These are phyloP conservation scores for Cnemophilus loriae DNA, from an alignment of 2,113 vertebrate genomes.

Conservation along the genomic window DNA sequence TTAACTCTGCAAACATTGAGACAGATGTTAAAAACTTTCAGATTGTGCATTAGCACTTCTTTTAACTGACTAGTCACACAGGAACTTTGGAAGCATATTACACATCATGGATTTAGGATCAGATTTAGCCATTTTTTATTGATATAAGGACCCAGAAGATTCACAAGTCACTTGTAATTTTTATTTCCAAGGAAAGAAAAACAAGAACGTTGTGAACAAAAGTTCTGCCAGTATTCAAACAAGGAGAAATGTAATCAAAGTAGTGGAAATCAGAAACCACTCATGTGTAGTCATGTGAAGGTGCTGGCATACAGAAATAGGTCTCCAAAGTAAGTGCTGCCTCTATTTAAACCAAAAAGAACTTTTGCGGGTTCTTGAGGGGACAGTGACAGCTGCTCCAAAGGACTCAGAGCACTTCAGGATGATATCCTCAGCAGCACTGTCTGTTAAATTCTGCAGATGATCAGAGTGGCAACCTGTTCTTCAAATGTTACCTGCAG, in stretches of 20 bases:
- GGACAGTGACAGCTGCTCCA: background rate
- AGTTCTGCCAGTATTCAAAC: background rate
- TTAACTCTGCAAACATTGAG: background rate
- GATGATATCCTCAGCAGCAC: background rate
- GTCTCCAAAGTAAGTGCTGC: background rate
- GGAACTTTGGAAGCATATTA: background rate
- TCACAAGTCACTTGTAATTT: background rate
- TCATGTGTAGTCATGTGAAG: background rate
- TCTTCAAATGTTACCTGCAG: background rate
- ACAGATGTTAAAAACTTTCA: background rate
- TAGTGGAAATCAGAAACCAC: background rate
- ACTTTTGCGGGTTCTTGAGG: background rate
- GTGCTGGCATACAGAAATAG: background rate
- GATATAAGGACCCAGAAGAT: background rate
- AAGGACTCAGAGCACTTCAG: background rate
- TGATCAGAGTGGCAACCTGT: background rate
- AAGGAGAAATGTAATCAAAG: background rate
- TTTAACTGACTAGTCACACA: background rate
- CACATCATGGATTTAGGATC: background rate
- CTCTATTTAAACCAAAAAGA: background rate
- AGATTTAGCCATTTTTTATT: background rate
- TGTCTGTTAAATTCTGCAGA: background rate
- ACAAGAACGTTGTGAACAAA: background rate
- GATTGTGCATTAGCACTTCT: background rate
- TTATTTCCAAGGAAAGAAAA: background rate